These are phyloP conservation scores for Pristionchus japonicus DNA, from an alignment of 2,888 invertebrate genomes.

Conservation along the genomic window DNA sequence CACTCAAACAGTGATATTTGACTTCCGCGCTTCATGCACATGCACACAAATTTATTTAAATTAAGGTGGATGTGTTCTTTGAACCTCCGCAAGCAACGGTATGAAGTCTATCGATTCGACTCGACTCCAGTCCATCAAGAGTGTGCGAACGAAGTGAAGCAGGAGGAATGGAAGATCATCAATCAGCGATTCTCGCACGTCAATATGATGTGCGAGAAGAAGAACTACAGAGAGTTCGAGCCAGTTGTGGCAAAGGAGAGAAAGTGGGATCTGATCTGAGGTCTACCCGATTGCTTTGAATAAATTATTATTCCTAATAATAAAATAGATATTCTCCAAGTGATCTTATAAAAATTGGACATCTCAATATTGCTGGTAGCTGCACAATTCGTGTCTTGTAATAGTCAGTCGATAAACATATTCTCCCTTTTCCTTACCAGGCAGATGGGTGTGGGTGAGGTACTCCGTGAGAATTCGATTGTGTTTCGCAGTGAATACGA, in stretches of 20 bases:
- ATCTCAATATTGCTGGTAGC: background rate
- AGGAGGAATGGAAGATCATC: background rate
- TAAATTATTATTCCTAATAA: background rate
- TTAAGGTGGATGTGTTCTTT: background rate
- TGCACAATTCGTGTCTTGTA: background rate
- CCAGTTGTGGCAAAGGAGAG: background rate
- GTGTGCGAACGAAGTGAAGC: background rate
- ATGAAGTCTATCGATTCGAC: background rate
- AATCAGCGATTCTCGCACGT: background rate
- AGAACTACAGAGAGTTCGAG: background rate
- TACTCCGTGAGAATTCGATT: conserved; percentile 86
- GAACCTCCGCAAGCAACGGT: background rate
- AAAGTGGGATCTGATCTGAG: background rate
- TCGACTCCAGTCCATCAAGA: background rate
- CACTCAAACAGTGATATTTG: too few species aligned
- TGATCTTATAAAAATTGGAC: too few species aligned
- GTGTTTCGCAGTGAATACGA: conserved; percentile 60
- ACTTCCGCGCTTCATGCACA: too few species aligned
- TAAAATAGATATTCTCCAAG: background rate
- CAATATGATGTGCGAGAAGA: background rate
- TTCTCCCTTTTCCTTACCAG: conserved; percentile 56
- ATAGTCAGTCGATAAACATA: conserved; percentile 1
- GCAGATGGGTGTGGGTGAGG: conserved; percentile 84
- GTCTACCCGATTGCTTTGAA: background rate
- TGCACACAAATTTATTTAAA: background rate